Base-by-base conservation (phyloP, 2,888 invertebrate species). In the Thereva nobilitata region DNA sequence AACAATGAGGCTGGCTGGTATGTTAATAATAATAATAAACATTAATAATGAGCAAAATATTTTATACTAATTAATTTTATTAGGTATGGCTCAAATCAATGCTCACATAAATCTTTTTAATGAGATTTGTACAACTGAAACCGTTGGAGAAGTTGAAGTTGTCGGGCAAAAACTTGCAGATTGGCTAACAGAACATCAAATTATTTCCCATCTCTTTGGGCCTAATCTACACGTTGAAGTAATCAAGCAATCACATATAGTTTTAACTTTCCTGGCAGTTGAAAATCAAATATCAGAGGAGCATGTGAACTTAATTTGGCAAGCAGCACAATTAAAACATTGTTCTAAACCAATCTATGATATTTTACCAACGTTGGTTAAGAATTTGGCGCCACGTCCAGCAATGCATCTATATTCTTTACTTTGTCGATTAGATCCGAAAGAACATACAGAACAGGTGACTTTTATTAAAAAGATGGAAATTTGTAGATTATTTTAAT, bases 191-290 rank as follows among this genome's bases (percentile, higher is more conserved):
- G 87, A 87, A 71, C 92, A 94, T 79, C 93, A 91, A 78, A 94
- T 97, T 70, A 92, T 96, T 72, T 91, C 94, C 74, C 95, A 96
- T 78, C 88, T 97, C 68, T 97, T 96, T 83, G 96, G 97, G n/a
- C 97, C 97, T 40, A 97, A 97, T 83, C 84, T 96, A 72, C 97
- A 97, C 82, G 95, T 95, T 47, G 97, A 97, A 73, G 87, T 95
- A 9, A 94, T 97, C 70, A 97, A 97, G 78, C 96, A 96, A 79
- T 94, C 95, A 71, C 96, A 96, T 80, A 89, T 95, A 74, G 91
- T 96, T 70, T 83, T 96, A 56, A 95, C 94, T 80, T 95, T 96
- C 79, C 83, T 97, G 70, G 96, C 95, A 0, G 91, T 95, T 81
- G 95, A 96, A 80, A 92, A 93, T 47, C 87, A 93, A 72, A 90